These are phyloP conservation scores for Macropis europaea DNA, from an alignment of 2,888 invertebrate genomes.

Conservation along the genomic window DNA sequence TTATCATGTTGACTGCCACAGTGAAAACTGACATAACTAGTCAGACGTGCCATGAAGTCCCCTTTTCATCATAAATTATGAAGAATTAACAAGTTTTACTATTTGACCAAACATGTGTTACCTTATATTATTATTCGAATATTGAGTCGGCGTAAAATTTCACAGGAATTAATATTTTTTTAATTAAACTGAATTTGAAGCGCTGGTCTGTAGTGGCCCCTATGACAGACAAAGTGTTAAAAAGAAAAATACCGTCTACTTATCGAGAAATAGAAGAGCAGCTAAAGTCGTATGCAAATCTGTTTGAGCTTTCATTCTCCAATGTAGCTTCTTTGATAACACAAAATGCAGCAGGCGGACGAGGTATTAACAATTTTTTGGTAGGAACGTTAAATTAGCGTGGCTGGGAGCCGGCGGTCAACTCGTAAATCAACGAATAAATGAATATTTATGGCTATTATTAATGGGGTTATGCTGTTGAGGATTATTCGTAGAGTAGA, in stretches of 20 bases:
- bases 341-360: constrained; percentile 27
- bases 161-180: too few species aligned
- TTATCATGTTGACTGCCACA: too few species aligned
- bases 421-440: constrained; percentile 66
- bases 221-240: too few species aligned
- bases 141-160: too few species aligned
- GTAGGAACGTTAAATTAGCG: constrained; percentile 44
- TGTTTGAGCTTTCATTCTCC: constrained; percentile 30
- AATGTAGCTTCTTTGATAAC: constrained; percentile 3
- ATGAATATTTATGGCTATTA: constrained; percentile 73
- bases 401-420: constrained; percentile 23
- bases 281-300: constrained; percentile 3
- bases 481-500: constrained; percentile 65
- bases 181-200: too few species aligned
- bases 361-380: constrained; percentile 48
- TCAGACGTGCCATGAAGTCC: too few species aligned
- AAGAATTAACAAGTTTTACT: too few species aligned
- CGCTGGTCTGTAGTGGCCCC: too few species aligned
- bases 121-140: too few species aligned
- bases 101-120: too few species aligned
- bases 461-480: constrained; percentile 69
- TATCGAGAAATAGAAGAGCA: constrained; percentile 17
- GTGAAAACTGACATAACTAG: too few species aligned
- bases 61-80: too few species aligned
- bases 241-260: constrained; percentile 7